A percentile compares a stretch with the other conserved stretches of the same genome.
Evolutionary conservation across 1,140 invertebrate genomes (phyloP).

Genomic region (Zaprionus nigranus): DNA sequence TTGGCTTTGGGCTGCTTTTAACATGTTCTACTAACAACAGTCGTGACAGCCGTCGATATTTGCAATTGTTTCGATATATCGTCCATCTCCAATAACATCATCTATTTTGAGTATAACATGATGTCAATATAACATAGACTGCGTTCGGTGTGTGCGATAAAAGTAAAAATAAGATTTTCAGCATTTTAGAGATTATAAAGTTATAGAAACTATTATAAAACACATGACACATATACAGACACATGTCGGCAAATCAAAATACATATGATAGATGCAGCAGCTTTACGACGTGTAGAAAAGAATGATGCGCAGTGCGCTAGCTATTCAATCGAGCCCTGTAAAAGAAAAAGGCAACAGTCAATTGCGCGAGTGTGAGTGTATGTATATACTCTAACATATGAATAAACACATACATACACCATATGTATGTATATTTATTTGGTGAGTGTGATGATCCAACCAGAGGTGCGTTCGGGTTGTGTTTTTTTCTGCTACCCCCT

Average conservation of each 20-base stretch:
- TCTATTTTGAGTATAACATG: slow-evolving; percentile 35
- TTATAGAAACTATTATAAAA: slow-evolving; percentile 15
- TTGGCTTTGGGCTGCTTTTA: neutral
- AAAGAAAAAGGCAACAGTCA: slow-evolving; percentile 47
- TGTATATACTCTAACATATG: slow-evolving; percentile 39
- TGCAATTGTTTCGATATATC: slow-evolving; percentile 16
- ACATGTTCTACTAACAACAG: neutral
- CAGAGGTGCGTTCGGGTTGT: slow-evolving; percentile 51
- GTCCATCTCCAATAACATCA: slow-evolving; percentile 27
- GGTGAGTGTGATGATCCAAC: slow-evolving; percentile 54
- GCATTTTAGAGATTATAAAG: slow-evolving; percentile 11
- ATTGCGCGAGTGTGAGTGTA: slow-evolving; percentile 48
- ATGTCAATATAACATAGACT: slow-evolving; percentile 39
- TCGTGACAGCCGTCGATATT: neutral
- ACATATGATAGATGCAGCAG: slow-evolving; percentile 4
- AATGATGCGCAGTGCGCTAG: slow-evolving; percentile 44
- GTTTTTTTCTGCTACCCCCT: slow-evolving; percentile 24
- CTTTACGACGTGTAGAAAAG: slow-evolving; percentile 18
- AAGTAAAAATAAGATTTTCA: slow-evolving; percentile 32
- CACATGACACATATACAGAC: slow-evolving; percentile 10
- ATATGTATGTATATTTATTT: slow-evolving; percentile 46
- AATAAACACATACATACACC: slow-evolving; percentile 33
- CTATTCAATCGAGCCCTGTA: slow-evolving; percentile 35
- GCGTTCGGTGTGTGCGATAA: slow-evolving; percentile 41
- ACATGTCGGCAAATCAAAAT: slow-evolving; percentile 5